Evolutionary conservation across 2,113 vertebrate species (phyloP), one percentile per base, ranked within the genome.

Genomic region (Mystacornis crossleyi): DNA sequence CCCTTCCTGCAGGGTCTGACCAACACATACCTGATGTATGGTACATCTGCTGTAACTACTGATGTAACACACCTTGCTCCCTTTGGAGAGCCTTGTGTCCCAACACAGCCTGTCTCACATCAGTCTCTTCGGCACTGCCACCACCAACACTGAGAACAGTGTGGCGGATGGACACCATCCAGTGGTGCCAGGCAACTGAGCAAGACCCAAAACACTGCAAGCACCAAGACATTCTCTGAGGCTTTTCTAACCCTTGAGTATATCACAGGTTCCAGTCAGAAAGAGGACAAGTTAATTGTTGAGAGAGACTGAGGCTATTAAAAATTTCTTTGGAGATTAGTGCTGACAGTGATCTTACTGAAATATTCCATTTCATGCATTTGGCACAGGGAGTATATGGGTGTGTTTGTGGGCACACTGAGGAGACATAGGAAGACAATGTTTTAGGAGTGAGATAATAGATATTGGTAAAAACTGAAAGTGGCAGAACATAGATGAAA

Each of bases 341-440:
- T 26, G 58, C 8, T 70, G 66, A 93, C 79, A 94, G 33, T 58
- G 62, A 64, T 57, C 81, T 88, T 88, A 82, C 3, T 96, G 85
- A 93, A 90, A 74, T 85, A 92, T 77, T 90, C 36, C 17, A 24
- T 96, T 96, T 87, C 92, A 69, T 45, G 4, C 82, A 57, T 60
- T 86, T 88, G 92, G 85, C 94, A 75, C 2, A 1, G 43, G 23
- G 18, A 78, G 8, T 34, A 34, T 9, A 67, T 1, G 21, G 48
- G 78, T 61, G 66, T 65, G 66, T 51, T 82, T 42, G 13, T 7
- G 11, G 89, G 47, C 31, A 92, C 58, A 24, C 23, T 26, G 65
- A 85, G 28, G 28, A 90, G 26, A 73, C 29, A 45, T 3, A 54
- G 47, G 15, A 66, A 78, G n/a, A 65, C 25, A 36, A 24, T 74